Evolutionary conservation across 2,113 vertebrate genomes (phyloP).

Genomic region (Channa argus): DNA sequence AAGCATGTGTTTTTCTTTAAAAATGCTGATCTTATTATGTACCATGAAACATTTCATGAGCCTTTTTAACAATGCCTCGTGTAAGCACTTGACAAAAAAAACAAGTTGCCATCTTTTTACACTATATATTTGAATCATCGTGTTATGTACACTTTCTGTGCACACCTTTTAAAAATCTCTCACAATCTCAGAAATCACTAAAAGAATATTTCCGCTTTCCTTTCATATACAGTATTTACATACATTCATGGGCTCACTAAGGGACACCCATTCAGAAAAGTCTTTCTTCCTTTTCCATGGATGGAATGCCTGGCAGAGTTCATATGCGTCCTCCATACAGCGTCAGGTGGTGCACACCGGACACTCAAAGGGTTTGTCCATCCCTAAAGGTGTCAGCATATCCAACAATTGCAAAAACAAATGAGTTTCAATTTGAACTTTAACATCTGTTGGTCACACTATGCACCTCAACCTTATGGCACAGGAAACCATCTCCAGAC

Average conservation of each 20-base stretch:
- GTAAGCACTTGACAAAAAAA: conserved; percentile 51
- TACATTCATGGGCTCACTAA: conserved; percentile 92
- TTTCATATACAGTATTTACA: conserved; percentile 90
- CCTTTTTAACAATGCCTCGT: conserved; percentile 25
- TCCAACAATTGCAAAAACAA: conserved; percentile 20
- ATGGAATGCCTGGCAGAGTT: conserved; percentile 87
- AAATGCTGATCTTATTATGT: neutral
- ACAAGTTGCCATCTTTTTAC: conserved; percentile 45
- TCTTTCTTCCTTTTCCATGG: conserved; percentile 77
- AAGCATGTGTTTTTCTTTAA: neutral
- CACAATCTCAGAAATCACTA: conserved; percentile 85
- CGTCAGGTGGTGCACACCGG: conserved; percentile 13
- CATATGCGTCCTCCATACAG: conserved; percentile 49
- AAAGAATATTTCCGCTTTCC: conserved; percentile 86
- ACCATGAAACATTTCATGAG: conserved; percentile 32
- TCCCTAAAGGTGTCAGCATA: conserved; percentile 20
- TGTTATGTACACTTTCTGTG: conserved; percentile 81
- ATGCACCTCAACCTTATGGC: neutral
- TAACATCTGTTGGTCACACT: neutral
- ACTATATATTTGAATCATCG: conserved; percentile 78
- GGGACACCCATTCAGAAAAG: conserved; percentile 77
- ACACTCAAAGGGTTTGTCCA: conserved; percentile 19
- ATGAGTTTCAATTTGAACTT: neutral
- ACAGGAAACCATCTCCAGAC: conserved; percentile 5
- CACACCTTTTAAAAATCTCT: conserved; percentile 73